Percentiles rank a stretch among this genome's conserved stretches.
Conservation (phyloP, 2,797 vertebrate species). For the Falco naumanni region DNA sequence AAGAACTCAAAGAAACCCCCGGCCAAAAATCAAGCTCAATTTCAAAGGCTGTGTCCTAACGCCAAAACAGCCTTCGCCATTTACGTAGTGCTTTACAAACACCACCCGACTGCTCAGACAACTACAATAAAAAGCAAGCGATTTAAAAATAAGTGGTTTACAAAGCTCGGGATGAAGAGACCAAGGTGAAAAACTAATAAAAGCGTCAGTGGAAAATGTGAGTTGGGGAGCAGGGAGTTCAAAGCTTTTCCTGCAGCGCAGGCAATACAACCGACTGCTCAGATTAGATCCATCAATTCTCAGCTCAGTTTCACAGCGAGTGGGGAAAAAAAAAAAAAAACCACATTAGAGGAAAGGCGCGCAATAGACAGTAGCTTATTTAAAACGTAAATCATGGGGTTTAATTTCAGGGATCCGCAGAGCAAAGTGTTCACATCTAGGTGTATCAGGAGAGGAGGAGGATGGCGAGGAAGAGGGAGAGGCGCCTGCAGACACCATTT, state of each 20-base stretch:
- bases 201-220: rapidly evolving
- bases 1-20: not conserved
- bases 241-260: not conserved
- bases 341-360: rapidly evolving
- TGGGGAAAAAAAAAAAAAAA: not conserved
- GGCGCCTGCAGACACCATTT: not conserved
- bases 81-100: rapidly evolving
- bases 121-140: rapidly evolving
- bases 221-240: not conserved
- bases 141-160: not conserved
- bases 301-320: not conserved
- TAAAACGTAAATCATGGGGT: rapidly evolving
- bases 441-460: not conserved
- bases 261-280: not conserved
- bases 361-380: not conserved
- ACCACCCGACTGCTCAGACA: rapidly evolving
- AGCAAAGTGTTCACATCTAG: not conserved
- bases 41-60: not conserved
- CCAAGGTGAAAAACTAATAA: not conserved
- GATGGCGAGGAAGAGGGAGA: not conserved
- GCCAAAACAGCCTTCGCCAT: rapidly evolving
- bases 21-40: not conserved
- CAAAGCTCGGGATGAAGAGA: not conserved
- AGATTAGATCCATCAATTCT: not conserved
- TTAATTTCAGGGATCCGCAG: rapidly evolving